Percentiles rank a stretch among this genome's conserved stretches.
phyloP scores from a whole-genome alignment of 2,888 invertebrate genomes.

The Lasioglossum vierecki region DNA sequence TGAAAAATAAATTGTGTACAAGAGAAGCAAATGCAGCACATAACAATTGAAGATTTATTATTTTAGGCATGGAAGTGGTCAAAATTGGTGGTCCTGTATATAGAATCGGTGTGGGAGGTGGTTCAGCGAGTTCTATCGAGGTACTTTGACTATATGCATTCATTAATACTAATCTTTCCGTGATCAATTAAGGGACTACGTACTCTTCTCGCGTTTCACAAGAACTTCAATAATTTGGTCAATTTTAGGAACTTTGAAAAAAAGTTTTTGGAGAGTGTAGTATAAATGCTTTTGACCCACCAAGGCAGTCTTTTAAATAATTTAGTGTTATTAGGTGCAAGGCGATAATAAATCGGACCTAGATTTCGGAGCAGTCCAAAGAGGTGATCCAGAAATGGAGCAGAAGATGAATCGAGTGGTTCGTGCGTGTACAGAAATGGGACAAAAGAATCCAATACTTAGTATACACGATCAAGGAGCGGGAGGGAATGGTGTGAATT shows the following conservation, averaged over 20 bases:
- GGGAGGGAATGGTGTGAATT: constrained; percentile 92
- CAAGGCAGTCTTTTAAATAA: constrained; percentile 10
- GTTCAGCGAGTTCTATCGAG: constrained; percentile 98
- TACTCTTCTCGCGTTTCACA: too few relatives aligned
- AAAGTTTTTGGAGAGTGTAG: background rate
- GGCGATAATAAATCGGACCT: constrained; percentile 93
- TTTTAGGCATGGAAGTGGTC: constrained; percentile 92
- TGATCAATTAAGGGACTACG: too few relatives aligned
- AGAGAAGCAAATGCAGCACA: background rate
- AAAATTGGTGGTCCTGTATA: constrained; percentile 99
- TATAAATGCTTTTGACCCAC: background rate
- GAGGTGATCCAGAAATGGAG: constrained; percentile 99
- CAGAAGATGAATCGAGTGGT: constrained; percentile 98
- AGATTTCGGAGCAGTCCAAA: constrained; percentile 98
- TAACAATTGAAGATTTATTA: background rate
- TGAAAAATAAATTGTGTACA: constrained; percentile 9
- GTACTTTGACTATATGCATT: constrained; percentile 70
- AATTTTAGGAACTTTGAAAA: too few relatives aligned
- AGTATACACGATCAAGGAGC: constrained; percentile 99
- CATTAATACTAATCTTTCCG: background rate
- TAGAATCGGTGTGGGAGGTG: constrained; percentile 98
- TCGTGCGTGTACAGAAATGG: constrained; percentile 94
- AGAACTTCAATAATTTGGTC: too few relatives aligned
- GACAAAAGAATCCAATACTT: constrained; percentile 92
- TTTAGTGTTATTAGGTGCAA: constrained; percentile 87